A percentile compares a stretch with the other conserved stretches of the same genome.
Evolutionary conservation across 2,113 vertebrate species (phyloP).

Genomic region (Petaurus breviceps): DNA sequence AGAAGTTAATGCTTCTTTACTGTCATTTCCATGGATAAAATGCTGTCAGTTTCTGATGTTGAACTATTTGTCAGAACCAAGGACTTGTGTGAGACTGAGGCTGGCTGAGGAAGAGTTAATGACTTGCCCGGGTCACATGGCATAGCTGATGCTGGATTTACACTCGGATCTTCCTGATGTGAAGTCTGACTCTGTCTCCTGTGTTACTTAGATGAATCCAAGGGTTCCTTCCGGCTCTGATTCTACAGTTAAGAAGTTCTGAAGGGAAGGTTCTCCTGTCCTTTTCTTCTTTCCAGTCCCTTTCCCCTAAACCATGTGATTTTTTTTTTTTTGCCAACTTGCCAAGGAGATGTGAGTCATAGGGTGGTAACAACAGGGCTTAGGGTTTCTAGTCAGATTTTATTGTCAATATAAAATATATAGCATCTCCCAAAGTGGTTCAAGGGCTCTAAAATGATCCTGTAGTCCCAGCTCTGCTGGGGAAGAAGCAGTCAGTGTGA

Average conservation of each 20-base stretch:
- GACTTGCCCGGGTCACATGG: neutral
- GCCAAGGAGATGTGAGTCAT: neutral
- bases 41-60: neutral
- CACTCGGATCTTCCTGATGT: neutral
- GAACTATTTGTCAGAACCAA: neutral
- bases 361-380: neutral
- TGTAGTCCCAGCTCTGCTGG: neutral
- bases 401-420: neutral
- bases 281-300: neutral
- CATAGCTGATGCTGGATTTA: neutral
- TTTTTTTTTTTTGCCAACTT: neutral
- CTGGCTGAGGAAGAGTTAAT: neutral
- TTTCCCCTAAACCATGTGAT: neutral
- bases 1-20: neutral
- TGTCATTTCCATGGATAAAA: neutral
- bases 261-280: neutral
- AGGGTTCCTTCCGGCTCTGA: neutral
- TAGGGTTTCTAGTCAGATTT: neutral
- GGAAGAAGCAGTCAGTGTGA: neutral
- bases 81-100: neutral
- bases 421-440: neutral
- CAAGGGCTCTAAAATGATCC: constrained; percentile 53
- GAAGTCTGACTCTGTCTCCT: neutral
- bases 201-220: neutral
- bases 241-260: neutral